Percentiles rank a stretch among this genome's conserved stretches.
phyloP scores from a whole-genome alignment of 1,140 invertebrate genomes.

The Laupala kohalensis region DNA sequence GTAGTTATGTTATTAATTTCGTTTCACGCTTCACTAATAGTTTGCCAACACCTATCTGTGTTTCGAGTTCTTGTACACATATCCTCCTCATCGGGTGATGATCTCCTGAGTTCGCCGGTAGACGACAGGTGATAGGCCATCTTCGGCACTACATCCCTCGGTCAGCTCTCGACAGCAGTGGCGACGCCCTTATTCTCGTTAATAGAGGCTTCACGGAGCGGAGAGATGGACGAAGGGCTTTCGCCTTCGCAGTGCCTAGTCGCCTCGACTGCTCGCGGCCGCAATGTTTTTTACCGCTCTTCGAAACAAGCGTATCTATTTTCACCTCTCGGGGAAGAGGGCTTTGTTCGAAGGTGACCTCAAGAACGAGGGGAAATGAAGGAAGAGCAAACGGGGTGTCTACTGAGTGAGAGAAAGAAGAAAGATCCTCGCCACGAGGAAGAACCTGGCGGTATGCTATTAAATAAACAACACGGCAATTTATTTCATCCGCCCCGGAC shows the following conservation, averaged over 20 bases:
- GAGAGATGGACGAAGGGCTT: too few relatives aligned
- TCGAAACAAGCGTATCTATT: background rate
- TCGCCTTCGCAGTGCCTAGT: background rate
- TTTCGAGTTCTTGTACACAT: too few relatives aligned
- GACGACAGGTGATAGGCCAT: background rate
- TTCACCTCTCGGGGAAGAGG: background rate
- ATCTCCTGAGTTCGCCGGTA: background rate
- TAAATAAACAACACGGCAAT: background rate
- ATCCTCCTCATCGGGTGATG: too few relatives aligned
- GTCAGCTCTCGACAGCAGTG: background rate
- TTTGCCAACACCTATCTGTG: too few relatives aligned
- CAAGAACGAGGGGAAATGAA: background rate
- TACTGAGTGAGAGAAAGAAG: background rate
- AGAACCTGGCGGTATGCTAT: background rate
- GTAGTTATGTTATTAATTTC: too few relatives aligned
- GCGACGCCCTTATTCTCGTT: background rate
- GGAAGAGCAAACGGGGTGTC: background rate
- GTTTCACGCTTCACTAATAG: too few relatives aligned
- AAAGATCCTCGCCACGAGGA: background rate
- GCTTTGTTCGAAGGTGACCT: background rate
- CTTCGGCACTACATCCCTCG: background rate
- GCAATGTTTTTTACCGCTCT: background rate
- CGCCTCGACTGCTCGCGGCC: background rate
- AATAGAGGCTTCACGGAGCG: background rate
- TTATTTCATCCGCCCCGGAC: background rate